Base-by-base conservation (phyloP, 1,140 invertebrate genomes). In the Laupala kohalensis region DNA sequence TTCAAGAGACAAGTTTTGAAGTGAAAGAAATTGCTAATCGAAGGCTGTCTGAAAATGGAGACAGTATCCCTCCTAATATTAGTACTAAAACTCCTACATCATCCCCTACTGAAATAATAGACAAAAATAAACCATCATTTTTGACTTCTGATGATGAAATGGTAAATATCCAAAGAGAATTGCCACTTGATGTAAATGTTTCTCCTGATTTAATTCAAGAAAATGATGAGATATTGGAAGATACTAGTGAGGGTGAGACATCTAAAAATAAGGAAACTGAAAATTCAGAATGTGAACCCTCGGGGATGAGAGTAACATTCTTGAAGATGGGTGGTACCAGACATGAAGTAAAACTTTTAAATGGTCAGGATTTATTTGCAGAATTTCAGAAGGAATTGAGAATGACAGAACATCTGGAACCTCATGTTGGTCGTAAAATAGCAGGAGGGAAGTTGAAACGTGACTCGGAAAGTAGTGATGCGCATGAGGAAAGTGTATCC, bases 351-450 rank as follows among this genome's bases (percentile, higher is more conserved):
- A 30, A 63, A 26, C 9, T 70, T 19, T 71, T 28, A 68, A 68
- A 30, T 62, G 63, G 66, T 25, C 68, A 73, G 29, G 69, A 73
- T 53, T 24, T 70, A n/a, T 24, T 67, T 53, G 72, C 72, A 65
- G 72, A 73, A 28, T 73, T 73, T 65, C 64, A 73, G 23, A 73
- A 73, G 28, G 72, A 73, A 70, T 71, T 73, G 19, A 73, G 53
- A 72, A 63, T 72, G 67, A 65, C 26, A 6, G 73, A 71, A 67
- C 70, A 62, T 68, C 64, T 71, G n/a, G 64, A 73, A 26, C 73
- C 73, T 19, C 65, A 67, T 28, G 62, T 67, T 28, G 62, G n/a
- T 27, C 24, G 67, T 19, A 73, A 73, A 53, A 24, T 69, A 26
- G 30, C 37, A 23, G 28, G 28, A 9, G 67, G 28, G 5, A 29